phyloP scores from a whole-genome alignment of 2,113 vertebrate species.

The Equus przewalskii region DNA sequence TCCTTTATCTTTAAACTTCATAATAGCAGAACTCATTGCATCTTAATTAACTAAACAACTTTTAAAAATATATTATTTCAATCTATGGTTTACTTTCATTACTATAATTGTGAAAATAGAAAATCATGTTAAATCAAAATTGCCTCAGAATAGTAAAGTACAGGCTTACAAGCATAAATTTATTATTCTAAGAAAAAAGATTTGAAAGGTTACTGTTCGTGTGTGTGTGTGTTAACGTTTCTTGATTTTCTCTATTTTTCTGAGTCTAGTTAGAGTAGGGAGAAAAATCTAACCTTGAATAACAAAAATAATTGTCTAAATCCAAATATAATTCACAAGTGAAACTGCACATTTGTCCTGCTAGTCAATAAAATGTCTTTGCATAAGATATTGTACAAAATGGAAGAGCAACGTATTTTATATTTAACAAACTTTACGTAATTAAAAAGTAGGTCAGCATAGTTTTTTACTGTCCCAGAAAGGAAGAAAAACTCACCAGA shows the following conservation, averaged over 20 bases:
- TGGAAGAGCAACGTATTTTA: neutral
- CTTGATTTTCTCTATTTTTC: constrained; percentile 84
- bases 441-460: neutral
- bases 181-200: constrained; percentile 70
- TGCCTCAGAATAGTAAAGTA: constrained; percentile 74
- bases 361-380: constrained; percentile 31
- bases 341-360: neutral
- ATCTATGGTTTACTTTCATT: constrained; percentile 50
- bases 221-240: constrained; percentile 46
- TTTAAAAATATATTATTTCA: neutral
- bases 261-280: constrained; percentile 64
- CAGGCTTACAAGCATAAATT: constrained; percentile 75
- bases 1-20: neutral
- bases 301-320: constrained; percentile 67
- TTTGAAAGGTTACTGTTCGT: constrained; percentile 25
- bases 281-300: constrained; percentile 72
- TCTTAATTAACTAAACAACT: neutral
- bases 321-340: constrained; percentile 70
- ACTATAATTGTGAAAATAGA: constrained; percentile 49
- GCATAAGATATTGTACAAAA: neutral
- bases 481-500: neutral
- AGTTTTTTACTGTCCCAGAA: neutral
- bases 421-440: constrained; percentile 19
- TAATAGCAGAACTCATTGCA: neutral
- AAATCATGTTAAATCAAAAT: constrained; percentile 11